phyloP scores from a whole-genome alignment of 2,797 vertebrate species.

The Momotus momota region DNA sequence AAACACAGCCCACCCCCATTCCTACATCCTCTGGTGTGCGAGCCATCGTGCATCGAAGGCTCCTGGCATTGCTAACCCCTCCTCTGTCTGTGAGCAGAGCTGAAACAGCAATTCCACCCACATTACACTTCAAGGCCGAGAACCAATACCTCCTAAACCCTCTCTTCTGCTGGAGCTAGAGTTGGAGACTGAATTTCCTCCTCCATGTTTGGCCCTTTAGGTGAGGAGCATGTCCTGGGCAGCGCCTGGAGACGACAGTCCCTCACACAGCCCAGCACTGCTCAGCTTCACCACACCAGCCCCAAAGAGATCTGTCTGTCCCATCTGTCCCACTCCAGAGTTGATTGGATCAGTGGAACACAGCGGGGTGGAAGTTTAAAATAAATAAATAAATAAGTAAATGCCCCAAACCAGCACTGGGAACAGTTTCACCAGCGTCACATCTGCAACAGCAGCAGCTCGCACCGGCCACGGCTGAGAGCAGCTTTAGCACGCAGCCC shows the following conservation, averaged over 20 bases:
- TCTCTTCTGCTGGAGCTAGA: background rate
- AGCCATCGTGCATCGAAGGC: accelerated
- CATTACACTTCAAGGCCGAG: background rate
- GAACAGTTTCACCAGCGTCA: background rate
- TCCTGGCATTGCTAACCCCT: accelerated
- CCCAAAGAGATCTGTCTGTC: accelerated
- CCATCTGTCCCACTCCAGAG: accelerated
- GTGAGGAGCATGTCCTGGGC: background rate
- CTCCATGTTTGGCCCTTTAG: accelerated
- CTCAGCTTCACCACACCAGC: background rate
- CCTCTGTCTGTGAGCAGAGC: background rate
- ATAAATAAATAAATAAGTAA: background rate
- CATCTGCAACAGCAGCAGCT: background rate
- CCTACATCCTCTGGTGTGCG: accelerated
- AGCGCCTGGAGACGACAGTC: background rate
- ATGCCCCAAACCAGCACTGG: accelerated
- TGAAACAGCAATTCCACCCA: accelerated
- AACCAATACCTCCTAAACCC: background rate
- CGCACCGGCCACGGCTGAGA: accelerated
- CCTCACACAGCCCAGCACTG: background rate
- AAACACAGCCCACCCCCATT: background rate
- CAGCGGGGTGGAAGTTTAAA: background rate
- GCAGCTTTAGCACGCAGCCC: background rate
- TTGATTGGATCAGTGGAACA: accelerated
- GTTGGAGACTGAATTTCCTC: background rate